phyloP scores from a whole-genome alignment of 64 coral and sea anemone genomes.

The Pocillopora verrucosa region DNA sequence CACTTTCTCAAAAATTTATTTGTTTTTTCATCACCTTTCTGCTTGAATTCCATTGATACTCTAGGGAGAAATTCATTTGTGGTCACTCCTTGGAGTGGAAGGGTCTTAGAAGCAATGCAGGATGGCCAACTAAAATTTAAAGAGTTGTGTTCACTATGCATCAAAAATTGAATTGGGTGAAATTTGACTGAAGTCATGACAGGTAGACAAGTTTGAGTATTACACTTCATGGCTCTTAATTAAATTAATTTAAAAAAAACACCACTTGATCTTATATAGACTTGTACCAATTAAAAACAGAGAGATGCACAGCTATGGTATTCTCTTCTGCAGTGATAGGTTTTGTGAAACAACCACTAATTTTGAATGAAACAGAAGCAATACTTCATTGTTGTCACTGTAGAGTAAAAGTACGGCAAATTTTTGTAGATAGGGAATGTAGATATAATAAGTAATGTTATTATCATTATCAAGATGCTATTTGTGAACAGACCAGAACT shows the following conservation, averaged over 20 bases:
- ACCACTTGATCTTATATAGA: neutral
- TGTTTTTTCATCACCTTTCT: too few relatives aligned
- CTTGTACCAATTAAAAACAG: neutral
- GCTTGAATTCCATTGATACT: too few relatives aligned
- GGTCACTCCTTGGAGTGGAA: too few relatives aligned
- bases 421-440: conserved; percentile 53
- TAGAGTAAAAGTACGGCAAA: conserved; percentile 5
- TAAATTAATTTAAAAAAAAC: neutral
- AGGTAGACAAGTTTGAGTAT: neutral
- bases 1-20: too few relatives aligned
- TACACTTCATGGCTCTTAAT: neutral
- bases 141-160: neutral
- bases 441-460: conserved; percentile 25
- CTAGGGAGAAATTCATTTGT: too few relatives aligned
- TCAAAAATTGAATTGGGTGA: neutral
- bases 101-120: too few relatives aligned
- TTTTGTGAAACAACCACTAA: conserved; percentile 26
- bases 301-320: neutral
- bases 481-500: conserved; percentile 42
- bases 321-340: conserved; percentile 9
- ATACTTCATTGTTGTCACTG: conserved; percentile 10
- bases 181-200: neutral
- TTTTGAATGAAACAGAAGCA: neutral
- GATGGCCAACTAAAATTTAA: too few relatives aligned
- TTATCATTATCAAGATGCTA: conserved; percentile 24